phyloP scores from a whole-genome alignment of 2,888 invertebrate species.

The Herminia tarsipennalis region DNA sequence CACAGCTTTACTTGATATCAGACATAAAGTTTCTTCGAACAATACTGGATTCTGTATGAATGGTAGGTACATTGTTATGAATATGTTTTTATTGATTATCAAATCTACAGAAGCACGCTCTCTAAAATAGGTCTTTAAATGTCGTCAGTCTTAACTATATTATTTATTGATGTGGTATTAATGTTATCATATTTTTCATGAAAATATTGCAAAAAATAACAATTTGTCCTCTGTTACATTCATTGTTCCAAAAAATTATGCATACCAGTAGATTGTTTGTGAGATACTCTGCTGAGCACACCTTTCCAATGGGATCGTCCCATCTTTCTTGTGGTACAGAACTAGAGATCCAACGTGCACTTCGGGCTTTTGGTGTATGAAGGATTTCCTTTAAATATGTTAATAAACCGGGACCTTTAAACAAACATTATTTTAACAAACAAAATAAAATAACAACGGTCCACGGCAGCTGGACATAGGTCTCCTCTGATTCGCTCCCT shows the following conservation, averaged over 20 bases:
- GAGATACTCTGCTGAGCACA: slow-evolving; percentile 32
- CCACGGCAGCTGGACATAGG: too few relatives aligned
- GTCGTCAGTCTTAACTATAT: too few relatives aligned
- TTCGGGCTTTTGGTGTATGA: slow-evolving; percentile 87
- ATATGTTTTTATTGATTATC: too few relatives aligned
- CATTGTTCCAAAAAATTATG: background rate
- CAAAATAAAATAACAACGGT: background rate
- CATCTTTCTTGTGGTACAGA: slow-evolving; percentile 87
- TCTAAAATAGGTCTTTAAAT: too few relatives aligned
- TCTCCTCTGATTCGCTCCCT: too few relatives aligned
- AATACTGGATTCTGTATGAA: slow-evolving; percentile 85
- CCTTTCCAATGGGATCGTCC: slow-evolving; percentile 17
- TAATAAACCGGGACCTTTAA: slow-evolving; percentile 72
- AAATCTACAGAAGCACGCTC: too few relatives aligned
- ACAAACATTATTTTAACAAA: background rate
- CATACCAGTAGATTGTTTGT: slow-evolving; percentile 36
- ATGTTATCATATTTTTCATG: too few relatives aligned
- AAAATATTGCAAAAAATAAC: too few relatives aligned
- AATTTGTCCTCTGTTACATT: too few relatives aligned
- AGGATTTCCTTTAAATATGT: slow-evolving; percentile 87
- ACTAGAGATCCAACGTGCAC: slow-evolving; percentile 92
- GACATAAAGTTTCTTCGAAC: slow-evolving; percentile 91
- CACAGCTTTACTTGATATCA: slow-evolving; percentile 92
- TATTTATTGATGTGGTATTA: too few relatives aligned
- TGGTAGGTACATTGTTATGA: too few relatives aligned